phyloP scores from a whole-genome alignment of 2,888 invertebrate species.

The Platycheirus rosarum region DNA sequence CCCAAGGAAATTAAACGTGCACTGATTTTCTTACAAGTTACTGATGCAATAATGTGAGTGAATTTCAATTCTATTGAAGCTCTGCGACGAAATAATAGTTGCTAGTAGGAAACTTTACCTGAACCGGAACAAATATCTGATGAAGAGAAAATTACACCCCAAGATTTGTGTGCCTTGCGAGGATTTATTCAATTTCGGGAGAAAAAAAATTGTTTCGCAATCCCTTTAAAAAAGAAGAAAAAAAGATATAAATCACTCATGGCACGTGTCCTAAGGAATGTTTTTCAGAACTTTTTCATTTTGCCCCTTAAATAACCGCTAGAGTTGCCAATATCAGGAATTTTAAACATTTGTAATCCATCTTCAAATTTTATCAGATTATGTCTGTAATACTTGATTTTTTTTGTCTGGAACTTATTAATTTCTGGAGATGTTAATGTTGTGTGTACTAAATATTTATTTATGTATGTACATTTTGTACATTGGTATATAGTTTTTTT shows the following conservation, averaged over 20 bases:
- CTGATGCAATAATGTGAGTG: constrained; percentile 54
- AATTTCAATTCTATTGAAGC: constrained; percentile 43
- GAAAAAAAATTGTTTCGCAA: constrained; percentile 22
- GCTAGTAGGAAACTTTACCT: constrained; percentile 42
- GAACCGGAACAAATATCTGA: constrained; percentile 52
- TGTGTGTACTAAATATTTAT: no score
- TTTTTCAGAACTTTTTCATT: constrained; percentile 16
- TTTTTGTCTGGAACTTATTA: no score
- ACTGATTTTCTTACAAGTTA: constrained; percentile 26
- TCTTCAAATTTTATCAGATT: no score
- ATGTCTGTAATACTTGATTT: no score
- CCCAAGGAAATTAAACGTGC: constrained; percentile 67
- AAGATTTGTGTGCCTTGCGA: constrained; percentile 30
- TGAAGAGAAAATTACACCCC: constrained; percentile 52
- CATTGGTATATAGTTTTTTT: no score
- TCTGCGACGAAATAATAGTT: constrained; percentile 36
- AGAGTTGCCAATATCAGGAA: no score
- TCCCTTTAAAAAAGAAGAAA: constrained; percentile 57
- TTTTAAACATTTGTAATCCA: no score
- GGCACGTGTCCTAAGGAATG: constrained; percentile 54
- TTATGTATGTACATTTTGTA: no score
- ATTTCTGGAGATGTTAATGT: no score
- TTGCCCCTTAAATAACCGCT: no score
- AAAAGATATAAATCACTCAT: constrained; percentile 58
- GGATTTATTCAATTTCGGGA: constrained; percentile 25